Evolutionary conservation across 2,113 vertebrate genomes (phyloP), one percentile per base, ranked within the genome.

Genomic region (Donacobius atricapilla): DNA sequence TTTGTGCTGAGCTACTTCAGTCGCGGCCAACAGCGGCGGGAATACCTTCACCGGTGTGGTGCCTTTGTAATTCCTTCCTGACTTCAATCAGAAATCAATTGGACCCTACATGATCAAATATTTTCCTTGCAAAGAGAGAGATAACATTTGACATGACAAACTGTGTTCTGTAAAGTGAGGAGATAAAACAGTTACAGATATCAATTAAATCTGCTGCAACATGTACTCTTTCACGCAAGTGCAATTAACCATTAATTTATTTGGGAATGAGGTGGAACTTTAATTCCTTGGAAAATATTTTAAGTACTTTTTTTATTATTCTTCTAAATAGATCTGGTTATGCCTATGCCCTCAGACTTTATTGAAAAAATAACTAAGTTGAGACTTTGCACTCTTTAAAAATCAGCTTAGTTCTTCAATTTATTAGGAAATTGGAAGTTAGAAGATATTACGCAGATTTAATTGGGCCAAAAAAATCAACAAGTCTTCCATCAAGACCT

Each of bases 11-110:
- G 44, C 71, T 35, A 3, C 83, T 73, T 12, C 54, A 73, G 88
- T 27, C 11, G 18, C 90, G 71, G 72, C 68, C 71, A 82, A 30
- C 11, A 79, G 88, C 81, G 27, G 48, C 10, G 40, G 64, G 75
- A 91, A 70, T 83, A 6, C 69, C 88, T 76, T 53, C 70, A 17
- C 23, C 10, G 2, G 31, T 57, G 65, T 48, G 85, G 71, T 35
- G 50, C 75, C 61, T 92, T 53, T 71, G 69, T 75, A 75, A 75
- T 90, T 90, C 94, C 73, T 79, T 28, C 81, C 83, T 56, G 80
- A 87, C 51, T 93, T 90, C 82, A 75, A 68, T 73, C 88, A 96
- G 85, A 96, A 96, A 97, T 96, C 93, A 93, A 79, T 86, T 19
- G 53, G 66, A 35, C 50, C 47, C 37, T 83, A 44, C 33, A 3